Evolutionary conservation across 1,140 invertebrate genomes (phyloP).

Genomic region (Neodiprion fabricii): DNA sequence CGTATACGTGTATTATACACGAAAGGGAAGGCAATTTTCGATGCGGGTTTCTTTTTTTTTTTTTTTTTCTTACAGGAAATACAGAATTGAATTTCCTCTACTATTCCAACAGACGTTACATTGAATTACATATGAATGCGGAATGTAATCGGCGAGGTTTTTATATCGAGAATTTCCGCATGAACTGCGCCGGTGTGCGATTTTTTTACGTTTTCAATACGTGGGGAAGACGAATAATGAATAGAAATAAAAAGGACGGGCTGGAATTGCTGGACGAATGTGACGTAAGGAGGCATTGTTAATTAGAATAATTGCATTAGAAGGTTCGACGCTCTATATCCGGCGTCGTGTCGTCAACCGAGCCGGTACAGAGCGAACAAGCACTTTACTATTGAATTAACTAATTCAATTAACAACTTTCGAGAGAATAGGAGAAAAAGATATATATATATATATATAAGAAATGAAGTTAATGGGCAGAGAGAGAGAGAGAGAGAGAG

Average conservation of each 20-base stretch:
- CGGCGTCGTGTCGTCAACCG: neutral
- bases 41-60: neutral
- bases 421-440: constrained; percentile 9
- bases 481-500: neutral
- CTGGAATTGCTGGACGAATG: neutral
- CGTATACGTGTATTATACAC: constrained; percentile 29
- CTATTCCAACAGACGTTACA: no score
- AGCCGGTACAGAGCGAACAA: neutral
- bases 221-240: no score
- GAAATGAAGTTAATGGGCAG: constrained; percentile 27
- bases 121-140: no score
- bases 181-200: no score
- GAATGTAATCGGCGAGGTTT: no score
- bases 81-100: no score
- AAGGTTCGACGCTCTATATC: neutral
- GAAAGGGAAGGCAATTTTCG: neutral
- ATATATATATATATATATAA: neutral
- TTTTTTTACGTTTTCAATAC: no score
- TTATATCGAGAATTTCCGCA: no score
- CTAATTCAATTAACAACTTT: constrained; percentile 49
- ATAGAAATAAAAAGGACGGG: no score
- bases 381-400: constrained; percentile 36
- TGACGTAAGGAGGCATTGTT: neutral
- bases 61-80: neutral
- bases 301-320: constrained; percentile 2